These are phyloP conservation scores for Arctopsyche grandis DNA, from an alignment of 1,140 invertebrate genomes.

Conservation along the genomic window DNA sequence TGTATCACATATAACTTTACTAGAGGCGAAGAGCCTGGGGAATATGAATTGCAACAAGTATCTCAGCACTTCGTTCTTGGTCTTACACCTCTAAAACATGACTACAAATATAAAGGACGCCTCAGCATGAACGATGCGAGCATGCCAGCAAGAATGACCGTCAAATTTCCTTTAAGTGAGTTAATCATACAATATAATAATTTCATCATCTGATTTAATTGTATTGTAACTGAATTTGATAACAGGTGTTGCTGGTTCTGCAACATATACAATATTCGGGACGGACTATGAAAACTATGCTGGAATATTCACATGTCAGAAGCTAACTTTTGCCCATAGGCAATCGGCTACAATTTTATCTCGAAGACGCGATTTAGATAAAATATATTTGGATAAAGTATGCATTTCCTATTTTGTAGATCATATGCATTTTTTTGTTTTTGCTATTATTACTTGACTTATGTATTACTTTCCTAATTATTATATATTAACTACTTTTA, in stretches of 20 bases:
- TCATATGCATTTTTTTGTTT: neutral
- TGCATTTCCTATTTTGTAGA: too few relatives aligned
- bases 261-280: slow-evolving; percentile 77
- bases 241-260: slow-evolving; percentile 77
- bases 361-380: slow-evolving; percentile 74
- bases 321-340: slow-evolving; percentile 75
- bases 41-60: slow-evolving; percentile 76
- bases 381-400: slow-evolving; percentile 74
- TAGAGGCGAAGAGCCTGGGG: slow-evolving; percentile 72
- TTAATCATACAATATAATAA: neutral
- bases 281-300: slow-evolving; percentile 82
- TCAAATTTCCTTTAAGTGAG: slow-evolving; percentile 86
- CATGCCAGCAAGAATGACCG: slow-evolving; percentile 76
- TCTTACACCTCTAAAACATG: slow-evolving; percentile 76
- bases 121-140: slow-evolving; percentile 73
- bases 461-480: neutral
- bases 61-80: slow-evolving; percentile 78
- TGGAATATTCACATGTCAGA: slow-evolving; percentile 83
- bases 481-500: neutral
- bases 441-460: neutral
- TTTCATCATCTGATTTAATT: slow-evolving; percentile 11
- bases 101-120: slow-evolving; percentile 78
- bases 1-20: slow-evolving; percentile 85
- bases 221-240: neutral
- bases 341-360: slow-evolving; percentile 83